Evolutionary conservation across 1,140 invertebrate species (phyloP).

Genomic region (Drosophila setifemur): DNA sequence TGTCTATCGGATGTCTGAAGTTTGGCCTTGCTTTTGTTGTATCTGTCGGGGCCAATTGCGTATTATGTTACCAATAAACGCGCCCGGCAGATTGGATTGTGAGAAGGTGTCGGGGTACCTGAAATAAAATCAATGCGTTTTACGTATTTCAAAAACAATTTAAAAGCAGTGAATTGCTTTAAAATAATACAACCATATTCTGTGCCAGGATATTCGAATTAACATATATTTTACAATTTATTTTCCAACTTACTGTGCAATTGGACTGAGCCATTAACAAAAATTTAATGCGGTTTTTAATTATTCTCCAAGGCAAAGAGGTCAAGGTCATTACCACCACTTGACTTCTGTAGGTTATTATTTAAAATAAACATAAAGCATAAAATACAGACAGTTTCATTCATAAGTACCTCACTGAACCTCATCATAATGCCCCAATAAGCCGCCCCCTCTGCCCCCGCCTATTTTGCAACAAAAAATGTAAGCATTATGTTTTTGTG

Average conservation of each 20-base stretch:
- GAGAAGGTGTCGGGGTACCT: neutral
- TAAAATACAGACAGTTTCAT: too few species aligned
- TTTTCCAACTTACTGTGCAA: too few species aligned
- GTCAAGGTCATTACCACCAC: slow-evolving; percentile 46
- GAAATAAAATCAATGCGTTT: slow-evolving; percentile 9
- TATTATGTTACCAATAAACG: neutral
- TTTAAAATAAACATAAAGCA: too few species aligned
- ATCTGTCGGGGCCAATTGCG: neutral
- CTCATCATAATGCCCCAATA: slow-evolving; percentile 47
- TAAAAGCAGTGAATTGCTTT: too few species aligned
- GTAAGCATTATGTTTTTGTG: slow-evolving; percentile 64
- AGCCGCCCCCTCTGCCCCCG: slow-evolving; percentile 14
- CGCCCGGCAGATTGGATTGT: neutral
- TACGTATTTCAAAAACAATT: too few species aligned
- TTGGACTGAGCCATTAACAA: too few species aligned
- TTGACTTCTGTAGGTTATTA: too few species aligned
- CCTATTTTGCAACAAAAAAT: slow-evolving; percentile 66
- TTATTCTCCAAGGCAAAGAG: neutral
- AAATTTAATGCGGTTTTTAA: too few species aligned
- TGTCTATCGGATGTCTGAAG: slow-evolving; percentile 1
- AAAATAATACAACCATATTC: too few species aligned
- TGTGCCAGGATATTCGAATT: too few species aligned
- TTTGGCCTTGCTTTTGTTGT: neutral
- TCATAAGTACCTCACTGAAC: slow-evolving; percentile 8
- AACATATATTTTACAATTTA: too few species aligned